These are phyloP conservation scores for Macaria notata DNA, from an alignment of 2,888 invertebrate genomes.

Conservation along the genomic window DNA sequence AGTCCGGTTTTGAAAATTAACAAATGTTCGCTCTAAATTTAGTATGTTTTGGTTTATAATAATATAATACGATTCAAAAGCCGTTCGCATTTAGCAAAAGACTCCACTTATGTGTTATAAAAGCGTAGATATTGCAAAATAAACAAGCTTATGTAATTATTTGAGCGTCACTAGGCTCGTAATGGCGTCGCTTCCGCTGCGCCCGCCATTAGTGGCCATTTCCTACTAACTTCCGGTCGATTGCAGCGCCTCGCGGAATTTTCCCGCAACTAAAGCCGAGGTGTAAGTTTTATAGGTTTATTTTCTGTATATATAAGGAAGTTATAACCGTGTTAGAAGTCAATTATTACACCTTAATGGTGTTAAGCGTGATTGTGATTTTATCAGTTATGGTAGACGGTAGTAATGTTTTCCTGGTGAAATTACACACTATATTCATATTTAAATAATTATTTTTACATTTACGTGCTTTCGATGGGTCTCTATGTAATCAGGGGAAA, in stretches of 20 bases:
- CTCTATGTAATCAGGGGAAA: no score
- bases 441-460: no score
- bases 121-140: constrained; percentile 36
- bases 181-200: constrained; percentile 74
- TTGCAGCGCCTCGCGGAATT: constrained; percentile 51
- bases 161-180: constrained; percentile 73
- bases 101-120: no score
- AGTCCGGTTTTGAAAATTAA: no score
- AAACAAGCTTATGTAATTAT: constrained; percentile 68
- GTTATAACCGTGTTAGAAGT: constrained; percentile 16
- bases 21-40: no score
- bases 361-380: constrained; percentile 38
- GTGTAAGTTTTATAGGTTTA: constrained; percentile 17
- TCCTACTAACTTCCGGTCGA: constrained; percentile 71
- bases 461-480: no score
- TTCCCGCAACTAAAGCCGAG: constrained; percentile 30
- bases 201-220: constrained; percentile 79
- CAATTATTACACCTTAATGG: constrained; percentile 16
- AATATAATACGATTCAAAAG: no score
- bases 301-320: not conserved
- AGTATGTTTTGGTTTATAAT: no score
- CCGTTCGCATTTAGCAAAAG: no score
- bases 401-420: no score
- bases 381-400: constrained; percentile 30
- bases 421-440: no score